Evolutionary conservation across 2,888 invertebrate species (phyloP), one percentile per base, ranked within the genome.

Genomic region (Pycnomerus fuliginosus): DNA sequence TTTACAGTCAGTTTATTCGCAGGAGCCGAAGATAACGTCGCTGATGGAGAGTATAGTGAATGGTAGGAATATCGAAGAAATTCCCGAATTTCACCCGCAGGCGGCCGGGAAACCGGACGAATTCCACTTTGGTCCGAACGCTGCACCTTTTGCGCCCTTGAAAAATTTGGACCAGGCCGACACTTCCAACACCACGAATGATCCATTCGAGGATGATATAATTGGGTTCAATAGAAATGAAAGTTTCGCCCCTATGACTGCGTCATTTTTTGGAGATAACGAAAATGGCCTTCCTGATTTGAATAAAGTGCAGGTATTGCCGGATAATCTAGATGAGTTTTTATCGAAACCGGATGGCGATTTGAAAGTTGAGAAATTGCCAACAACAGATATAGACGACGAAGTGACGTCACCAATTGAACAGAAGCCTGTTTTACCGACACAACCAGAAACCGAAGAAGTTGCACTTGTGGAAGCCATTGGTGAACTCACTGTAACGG

Each of bases 231-330:
- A n/a, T n/a, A n/a, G n/a, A n/a, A n/a, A n/a, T n/a, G n/a, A n/a
- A n/a, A n/a, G n/a, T n/a, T 70, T 76, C 43, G 80, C 81, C 70
- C 80, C 80, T 10, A 82, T 82, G 81, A 80, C 79, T 50, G 80
- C 79, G 79, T 80, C 80, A 38, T 81, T 81, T 64, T 80, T 80
- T 60, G 80, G 80, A 59, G 80, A 80, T 58, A 78, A 80, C 61
- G 77, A 77, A 55, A 74, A 74, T 22, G 70, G 75, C 58, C 74
- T 73, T 29, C 77, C 80, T 28, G 80, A 80, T 65, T 72, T 81
- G 16, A 80, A 82, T 62, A 77, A 80, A 49, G 80, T 81, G 13
- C 81, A 80, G 53, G 58, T 70, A 11, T 60, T 81, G 30, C 81
- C 81, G 0, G 78, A 79, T 40, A 76, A 79, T 54, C 68, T 60